These are phyloP conservation scores for Drosophila hydei DNA, from an alignment of 1,140 invertebrate genomes.

Conservation along the genomic window DNA sequence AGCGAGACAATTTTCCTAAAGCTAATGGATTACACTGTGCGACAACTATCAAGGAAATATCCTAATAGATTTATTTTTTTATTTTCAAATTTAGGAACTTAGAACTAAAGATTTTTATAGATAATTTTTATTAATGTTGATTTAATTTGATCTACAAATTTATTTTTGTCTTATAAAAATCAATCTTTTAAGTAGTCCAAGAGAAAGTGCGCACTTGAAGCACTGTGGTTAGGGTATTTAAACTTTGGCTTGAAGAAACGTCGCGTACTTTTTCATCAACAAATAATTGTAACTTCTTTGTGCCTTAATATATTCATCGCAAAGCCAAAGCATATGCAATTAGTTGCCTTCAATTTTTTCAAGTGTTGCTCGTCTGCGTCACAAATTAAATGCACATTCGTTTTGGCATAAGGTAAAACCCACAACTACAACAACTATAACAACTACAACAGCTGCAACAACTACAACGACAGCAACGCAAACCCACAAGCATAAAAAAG, in stretches of 20 bases:
- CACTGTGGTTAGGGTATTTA: too few relatives aligned
- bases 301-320: not conserved
- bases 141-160: too few relatives aligned
- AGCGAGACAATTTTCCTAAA: constrained; percentile 55
- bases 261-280: not conserved
- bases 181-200: too few relatives aligned
- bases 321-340: not conserved
- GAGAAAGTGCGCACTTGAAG: too few relatives aligned
- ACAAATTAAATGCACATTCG: constrained; percentile 80
- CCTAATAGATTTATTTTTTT: not conserved
- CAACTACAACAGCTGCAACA: constrained; percentile 9
- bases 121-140: too few relatives aligned
- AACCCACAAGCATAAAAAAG: constrained; percentile 62
- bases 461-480: constrained; percentile 32
- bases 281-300: not conserved
- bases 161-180: too few relatives aligned
- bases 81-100: too few relatives aligned
- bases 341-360: constrained; percentile 18
- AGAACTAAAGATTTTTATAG: too few relatives aligned
- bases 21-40: constrained; percentile 18
- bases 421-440: constrained; percentile 30
- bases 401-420: constrained; percentile 56
- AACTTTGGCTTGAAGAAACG: not conserved
- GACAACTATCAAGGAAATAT: not conserved
- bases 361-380: constrained; percentile 48